phyloP scores from a whole-genome alignment of 1,140 invertebrate genomes.

The Anagrus nilaparvatae region DNA sequence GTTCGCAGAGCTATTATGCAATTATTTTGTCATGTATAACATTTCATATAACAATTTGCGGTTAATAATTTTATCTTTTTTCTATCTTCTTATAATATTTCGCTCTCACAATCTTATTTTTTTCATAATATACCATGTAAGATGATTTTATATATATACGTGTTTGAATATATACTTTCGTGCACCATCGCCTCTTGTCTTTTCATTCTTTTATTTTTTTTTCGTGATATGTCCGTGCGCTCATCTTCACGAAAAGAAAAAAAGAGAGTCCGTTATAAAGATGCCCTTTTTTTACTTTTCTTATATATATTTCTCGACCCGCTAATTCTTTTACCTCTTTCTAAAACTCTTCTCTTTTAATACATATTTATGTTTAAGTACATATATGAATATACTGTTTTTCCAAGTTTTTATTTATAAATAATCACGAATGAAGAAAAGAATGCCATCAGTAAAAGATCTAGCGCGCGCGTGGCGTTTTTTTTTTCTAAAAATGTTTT shows the following conservation, averaged over 20 bases:
- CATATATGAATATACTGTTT: too few relatives aligned
- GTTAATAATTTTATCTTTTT: conserved; percentile 10
- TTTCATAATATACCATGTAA: background rate
- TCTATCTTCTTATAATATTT: too few relatives aligned
- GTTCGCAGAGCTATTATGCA: conserved; percentile 12
- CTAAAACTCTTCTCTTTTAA: too few relatives aligned
- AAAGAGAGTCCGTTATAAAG: too few relatives aligned
- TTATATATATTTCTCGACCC: too few relatives aligned
- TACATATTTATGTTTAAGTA: too few relatives aligned
- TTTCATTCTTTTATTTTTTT: background rate
- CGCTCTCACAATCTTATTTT: background rate
- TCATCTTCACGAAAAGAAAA: background rate
- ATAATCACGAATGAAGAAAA: too few relatives aligned
- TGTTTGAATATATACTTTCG: background rate
- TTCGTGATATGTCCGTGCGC: background rate
- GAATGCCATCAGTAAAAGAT: conserved; percentile 21
- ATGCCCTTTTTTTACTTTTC: conserved; percentile 7
- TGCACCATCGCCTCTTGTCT: background rate
- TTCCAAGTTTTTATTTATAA: too few relatives aligned
- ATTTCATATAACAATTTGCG: conserved; percentile 16
- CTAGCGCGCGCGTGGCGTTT: conserved; percentile 7
- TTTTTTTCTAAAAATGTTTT: too few relatives aligned
- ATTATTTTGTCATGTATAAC: conserved; percentile 15
- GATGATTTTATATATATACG: background rate
- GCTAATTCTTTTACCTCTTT: too few relatives aligned